Evolutionary conservation across 2,113 vertebrate species (phyloP).

Genomic region (Caracal caracal): DNA sequence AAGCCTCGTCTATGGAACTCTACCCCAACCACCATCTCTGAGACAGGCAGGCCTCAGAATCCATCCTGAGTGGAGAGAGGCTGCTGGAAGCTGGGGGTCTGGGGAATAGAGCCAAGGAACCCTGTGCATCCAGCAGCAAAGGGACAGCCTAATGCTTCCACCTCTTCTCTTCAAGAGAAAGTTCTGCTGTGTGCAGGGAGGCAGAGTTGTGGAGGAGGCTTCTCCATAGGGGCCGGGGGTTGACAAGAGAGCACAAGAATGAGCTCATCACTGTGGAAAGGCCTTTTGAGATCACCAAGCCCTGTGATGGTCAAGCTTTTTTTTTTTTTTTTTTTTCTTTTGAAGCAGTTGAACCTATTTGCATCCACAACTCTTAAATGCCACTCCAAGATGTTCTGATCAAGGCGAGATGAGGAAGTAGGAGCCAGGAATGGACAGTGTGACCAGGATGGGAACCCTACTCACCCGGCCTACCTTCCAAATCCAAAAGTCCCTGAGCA

Average conservation of each 20-base stretch:
- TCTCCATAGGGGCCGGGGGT: fast-evolving
- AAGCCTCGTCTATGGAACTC: not conserved
- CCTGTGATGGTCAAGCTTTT: not conserved
- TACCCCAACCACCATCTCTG: not conserved
- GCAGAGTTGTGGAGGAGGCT: not conserved
- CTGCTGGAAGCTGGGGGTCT: not conserved
- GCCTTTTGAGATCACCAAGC: not conserved
- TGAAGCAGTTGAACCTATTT: not conserved
- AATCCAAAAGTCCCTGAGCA: not conserved
- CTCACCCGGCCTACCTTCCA: not conserved
- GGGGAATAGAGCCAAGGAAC: not conserved
- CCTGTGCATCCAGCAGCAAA: not conserved
- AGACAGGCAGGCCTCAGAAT: not conserved
- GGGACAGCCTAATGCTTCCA: not conserved
- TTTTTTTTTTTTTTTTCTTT: not conserved
- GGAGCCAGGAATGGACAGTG: not conserved
- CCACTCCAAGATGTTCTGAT: not conserved
- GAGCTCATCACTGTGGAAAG: not conserved
- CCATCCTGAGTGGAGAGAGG: not conserved
- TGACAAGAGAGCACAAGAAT: not conserved
- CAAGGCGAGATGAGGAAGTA: not conserved
- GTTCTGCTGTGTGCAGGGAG: not conserved
- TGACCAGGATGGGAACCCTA: not conserved
- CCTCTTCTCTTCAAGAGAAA: not conserved
- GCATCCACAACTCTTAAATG: not conserved